Evolutionary conservation across 2,888 invertebrate genomes (phyloP).

Genomic region (Dugesia japonica): DNA sequence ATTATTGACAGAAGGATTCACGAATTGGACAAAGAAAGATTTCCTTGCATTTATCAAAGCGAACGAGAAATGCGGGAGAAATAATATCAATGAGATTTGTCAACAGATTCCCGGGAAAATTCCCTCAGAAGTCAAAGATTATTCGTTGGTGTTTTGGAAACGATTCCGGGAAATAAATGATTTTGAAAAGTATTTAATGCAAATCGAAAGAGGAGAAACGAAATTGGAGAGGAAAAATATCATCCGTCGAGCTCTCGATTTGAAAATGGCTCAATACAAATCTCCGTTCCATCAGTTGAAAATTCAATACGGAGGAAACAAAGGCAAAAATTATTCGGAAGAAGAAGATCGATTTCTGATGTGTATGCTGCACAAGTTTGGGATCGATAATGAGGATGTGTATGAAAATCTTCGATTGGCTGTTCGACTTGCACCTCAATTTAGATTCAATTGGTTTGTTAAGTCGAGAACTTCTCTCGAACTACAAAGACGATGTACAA

Average conservation of each 20-base stretch:
- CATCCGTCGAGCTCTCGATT: conserved; percentile 66
- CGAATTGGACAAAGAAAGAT: conserved; percentile 90
- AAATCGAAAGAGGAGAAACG: conserved; percentile 88
- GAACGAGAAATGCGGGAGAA: conserved; percentile 89
- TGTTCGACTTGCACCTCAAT: conserved; percentile 59
- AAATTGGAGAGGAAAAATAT: conserved; percentile 79
- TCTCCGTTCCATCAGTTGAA: conserved; percentile 94
- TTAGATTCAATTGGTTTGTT: conserved; percentile 90
- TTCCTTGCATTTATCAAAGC: conserved; percentile 95
- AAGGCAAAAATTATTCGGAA: conserved; percentile 90
- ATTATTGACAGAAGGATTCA: conserved; percentile 77
- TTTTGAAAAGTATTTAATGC: conserved; percentile 83
- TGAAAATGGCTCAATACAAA: conserved; percentile 74
- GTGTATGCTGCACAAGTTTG: conserved; percentile 92
- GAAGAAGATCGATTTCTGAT: conserved; percentile 84
- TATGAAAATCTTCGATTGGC: conserved; percentile 87
- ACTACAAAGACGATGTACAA: conserved; percentile 86
- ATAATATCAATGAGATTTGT: conserved; percentile 89
- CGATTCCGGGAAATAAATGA: conserved; percentile 83
- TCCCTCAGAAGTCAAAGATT: conserved; percentile 78
- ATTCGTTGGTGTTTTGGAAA: conserved; percentile 94
- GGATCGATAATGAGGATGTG: conserved; percentile 95
- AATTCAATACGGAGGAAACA: conserved; percentile 95
- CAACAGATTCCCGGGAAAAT: conserved; percentile 80
- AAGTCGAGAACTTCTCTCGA: conserved; percentile 87